These are phyloP conservation scores for Oreochromis tanganicae DNA, from an alignment of 2,113 vertebrate genomes.

Conservation along the genomic window DNA sequence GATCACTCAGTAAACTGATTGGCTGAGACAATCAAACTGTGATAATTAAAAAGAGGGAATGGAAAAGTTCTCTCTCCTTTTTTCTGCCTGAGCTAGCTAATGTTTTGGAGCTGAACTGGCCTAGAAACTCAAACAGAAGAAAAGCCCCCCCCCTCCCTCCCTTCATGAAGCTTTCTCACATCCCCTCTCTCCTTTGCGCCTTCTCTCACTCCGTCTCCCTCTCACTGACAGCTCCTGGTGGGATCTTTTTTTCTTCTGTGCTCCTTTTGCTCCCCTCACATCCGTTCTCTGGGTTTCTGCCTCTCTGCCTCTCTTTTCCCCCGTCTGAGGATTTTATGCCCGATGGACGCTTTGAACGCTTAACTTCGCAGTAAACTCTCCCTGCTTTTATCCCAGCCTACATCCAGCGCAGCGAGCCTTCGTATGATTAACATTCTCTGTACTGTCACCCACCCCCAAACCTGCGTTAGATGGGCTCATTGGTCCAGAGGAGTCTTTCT, in stretches of 20 bases:
- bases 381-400: constrained; percentile 10
- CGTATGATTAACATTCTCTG: constrained; percentile 20
- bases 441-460: background rate
- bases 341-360: constrained; percentile 44
- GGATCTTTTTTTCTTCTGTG: constrained; percentile 21
- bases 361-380: constrained; percentile 43
- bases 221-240: constrained; percentile 59
- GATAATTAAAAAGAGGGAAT: constrained; percentile 48
- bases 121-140: constrained; percentile 50
- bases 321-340: constrained; percentile 37
- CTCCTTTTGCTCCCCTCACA: constrained; percentile 45
- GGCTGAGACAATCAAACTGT: constrained; percentile 49
- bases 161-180: constrained; percentile 40
- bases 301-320: constrained; percentile 1
- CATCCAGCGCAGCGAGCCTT: background rate
- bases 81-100: constrained; percentile 23
- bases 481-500: constrained; percentile 15
- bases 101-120: constrained; percentile 37
- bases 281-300: constrained; percentile 49
- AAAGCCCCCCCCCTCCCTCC: constrained; percentile 4
- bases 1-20: constrained; percentile 31
- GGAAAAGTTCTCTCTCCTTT: constrained; percentile 5
- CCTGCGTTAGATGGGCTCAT: constrained; percentile 5
- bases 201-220: constrained; percentile 36
- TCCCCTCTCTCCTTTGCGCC: constrained; percentile 41